phyloP scores from a whole-genome alignment of 2,797 vertebrate species.

The Lepidocolaptes lacrymiger region DNA sequence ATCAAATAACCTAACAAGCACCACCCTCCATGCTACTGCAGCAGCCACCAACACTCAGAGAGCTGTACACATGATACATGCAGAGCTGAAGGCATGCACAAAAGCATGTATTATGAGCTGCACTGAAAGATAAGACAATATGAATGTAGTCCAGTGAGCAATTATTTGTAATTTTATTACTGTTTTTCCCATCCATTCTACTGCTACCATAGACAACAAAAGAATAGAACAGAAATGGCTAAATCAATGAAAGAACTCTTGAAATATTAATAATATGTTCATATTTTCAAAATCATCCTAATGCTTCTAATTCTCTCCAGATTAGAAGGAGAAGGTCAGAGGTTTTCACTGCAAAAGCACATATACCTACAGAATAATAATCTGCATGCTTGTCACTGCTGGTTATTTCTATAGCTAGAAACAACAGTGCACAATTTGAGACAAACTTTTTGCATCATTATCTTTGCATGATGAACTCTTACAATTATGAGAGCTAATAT shows the following conservation, averaged over 20 bases:
- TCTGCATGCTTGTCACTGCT: background rate
- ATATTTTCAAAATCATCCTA: background rate
- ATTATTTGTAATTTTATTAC: background rate
- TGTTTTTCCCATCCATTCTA: background rate
- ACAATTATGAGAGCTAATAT: background rate
- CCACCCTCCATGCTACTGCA: background rate
- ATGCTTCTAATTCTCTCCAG: background rate
- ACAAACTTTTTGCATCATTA: background rate
- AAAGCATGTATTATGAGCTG: background rate
- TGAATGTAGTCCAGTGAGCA: background rate
- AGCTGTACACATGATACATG: background rate
- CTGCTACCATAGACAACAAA: background rate
- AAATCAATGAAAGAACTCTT: background rate
- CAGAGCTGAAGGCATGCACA: background rate
- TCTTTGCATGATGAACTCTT: background rate
- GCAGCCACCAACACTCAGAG: background rate
- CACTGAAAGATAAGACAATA: background rate
- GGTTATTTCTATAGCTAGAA: background rate
- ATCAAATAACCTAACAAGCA: background rate
- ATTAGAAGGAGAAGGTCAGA: background rate
- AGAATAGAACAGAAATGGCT: background rate
- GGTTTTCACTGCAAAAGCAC: background rate
- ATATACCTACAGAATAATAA: background rate
- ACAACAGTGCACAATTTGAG: background rate
- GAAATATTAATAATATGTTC: background rate